Evolutionary conservation across 2,888 invertebrate species (phyloP).

Genomic region (Trichogramma evanescens): DNA sequence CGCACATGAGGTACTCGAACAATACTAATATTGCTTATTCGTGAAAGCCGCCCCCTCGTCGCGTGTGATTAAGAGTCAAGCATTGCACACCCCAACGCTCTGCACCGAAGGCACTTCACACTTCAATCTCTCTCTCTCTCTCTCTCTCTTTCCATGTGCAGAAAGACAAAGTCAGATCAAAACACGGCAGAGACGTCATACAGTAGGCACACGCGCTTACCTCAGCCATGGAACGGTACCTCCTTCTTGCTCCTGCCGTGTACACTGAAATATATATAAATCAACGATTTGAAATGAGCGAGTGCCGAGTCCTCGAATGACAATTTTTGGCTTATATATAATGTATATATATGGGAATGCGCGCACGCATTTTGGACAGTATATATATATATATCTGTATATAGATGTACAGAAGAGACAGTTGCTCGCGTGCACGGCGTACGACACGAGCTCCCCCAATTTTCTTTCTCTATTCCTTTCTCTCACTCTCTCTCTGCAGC

Average conservation of each 20-base stretch:
- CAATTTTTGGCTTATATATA: too few species aligned
- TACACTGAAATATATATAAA: background rate
- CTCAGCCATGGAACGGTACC: background rate
- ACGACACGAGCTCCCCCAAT: background rate
- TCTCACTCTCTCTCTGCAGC: background rate
- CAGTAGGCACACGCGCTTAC: background rate
- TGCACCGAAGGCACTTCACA: background rate
- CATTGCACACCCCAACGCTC: too few species aligned
- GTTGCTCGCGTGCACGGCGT: background rate
- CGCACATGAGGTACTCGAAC: too few species aligned
- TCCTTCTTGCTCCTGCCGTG: too few species aligned
- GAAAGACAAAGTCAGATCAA: background rate
- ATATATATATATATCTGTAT: slow-evolving; percentile 8
- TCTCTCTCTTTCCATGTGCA: slow-evolving; percentile 1
- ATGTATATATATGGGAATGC: too few species aligned
- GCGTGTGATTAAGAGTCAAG: too few species aligned
- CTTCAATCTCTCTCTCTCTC: background rate
- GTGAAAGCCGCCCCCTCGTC: too few species aligned
- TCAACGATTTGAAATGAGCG: too few species aligned
- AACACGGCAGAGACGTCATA: background rate
- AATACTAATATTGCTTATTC: too few species aligned
- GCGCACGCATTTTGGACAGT: too few species aligned
- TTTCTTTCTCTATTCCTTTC: background rate
- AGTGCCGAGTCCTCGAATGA: too few species aligned
- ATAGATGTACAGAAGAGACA: background rate